Conservation (phyloP, 2,888 invertebrate genomes). For the Tachina grossa region DNA sequence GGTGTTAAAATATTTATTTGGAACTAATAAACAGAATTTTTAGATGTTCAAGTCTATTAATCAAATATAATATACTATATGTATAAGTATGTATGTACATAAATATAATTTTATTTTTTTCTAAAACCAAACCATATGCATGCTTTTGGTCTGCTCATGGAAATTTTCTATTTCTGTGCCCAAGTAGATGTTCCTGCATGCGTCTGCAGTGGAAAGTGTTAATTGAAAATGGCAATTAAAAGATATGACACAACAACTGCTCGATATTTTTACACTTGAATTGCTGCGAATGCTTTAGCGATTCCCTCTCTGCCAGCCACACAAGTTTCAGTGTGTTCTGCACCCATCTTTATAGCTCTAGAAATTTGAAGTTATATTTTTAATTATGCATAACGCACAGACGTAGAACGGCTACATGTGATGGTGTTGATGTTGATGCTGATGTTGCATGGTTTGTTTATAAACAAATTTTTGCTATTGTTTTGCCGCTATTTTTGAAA, state of each 20-base stretch:
- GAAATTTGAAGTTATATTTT: conserved; percentile 59
- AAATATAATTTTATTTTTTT: not conserved
- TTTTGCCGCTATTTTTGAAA: not conserved
- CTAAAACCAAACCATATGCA: conserved; percentile 19
- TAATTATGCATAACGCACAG: conserved; percentile 62
- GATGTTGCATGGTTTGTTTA: conserved; percentile 59
- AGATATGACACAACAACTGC: conserved; percentile 71
- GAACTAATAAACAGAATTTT: conserved; percentile 58
- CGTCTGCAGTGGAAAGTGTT: conserved; percentile 64
- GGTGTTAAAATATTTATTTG: conserved; percentile 68
- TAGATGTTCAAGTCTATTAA: conserved; percentile 60
- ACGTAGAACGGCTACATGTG: conserved; percentile 25
- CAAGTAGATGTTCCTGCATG: not conserved
- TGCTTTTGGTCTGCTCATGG: conserved; percentile 22
- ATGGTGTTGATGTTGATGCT: conserved; percentile 12
- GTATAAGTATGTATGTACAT: not conserved
- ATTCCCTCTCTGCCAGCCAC: not conserved
- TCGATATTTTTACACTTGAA: conserved; percentile 69
- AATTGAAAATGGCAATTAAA: conserved; percentile 71
- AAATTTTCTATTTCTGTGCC: not conserved
- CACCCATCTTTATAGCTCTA: conserved; percentile 22
- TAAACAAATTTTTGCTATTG: not conserved
- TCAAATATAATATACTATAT: conserved; percentile 49
- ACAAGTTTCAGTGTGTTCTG: not conserved
- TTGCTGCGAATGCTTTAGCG: conserved; percentile 31